phyloP scores from a whole-genome alignment of 64 coral and sea anemone genomes.

The Pocillopora verrucosa region DNA sequence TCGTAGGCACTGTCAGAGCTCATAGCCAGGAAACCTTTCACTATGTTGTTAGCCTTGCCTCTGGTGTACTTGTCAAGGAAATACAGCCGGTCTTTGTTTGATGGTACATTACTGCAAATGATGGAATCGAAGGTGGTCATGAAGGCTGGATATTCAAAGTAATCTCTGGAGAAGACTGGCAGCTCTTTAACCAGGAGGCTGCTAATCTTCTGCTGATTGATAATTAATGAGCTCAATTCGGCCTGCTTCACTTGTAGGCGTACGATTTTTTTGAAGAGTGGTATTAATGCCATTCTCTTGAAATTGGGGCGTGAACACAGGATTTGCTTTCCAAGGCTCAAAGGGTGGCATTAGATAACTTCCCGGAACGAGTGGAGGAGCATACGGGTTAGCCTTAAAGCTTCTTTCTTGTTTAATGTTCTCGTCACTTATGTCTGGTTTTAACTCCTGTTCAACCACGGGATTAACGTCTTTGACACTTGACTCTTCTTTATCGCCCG shows the following conservation, averaged over 20 bases:
- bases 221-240: background rate
- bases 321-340: too few species aligned
- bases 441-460: background rate
- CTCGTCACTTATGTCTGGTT: conserved; percentile 18
- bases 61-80: conserved; percentile 57
- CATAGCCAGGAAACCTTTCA: conserved; percentile 57
- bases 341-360: too few species aligned
- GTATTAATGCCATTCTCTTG: too few species aligned
- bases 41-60: conserved; percentile 33
- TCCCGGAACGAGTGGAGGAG: too few species aligned
- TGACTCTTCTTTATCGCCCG: background rate
- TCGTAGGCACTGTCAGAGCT: conserved; percentile 43
- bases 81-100: conserved; percentile 50
- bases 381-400: too few species aligned
- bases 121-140: conserved; percentile 50
- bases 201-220: background rate
- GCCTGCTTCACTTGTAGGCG: background rate
- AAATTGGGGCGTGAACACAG: too few species aligned
- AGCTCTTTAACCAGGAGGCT: background rate
- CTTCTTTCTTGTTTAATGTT: too few species aligned
- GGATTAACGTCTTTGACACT: background rate
- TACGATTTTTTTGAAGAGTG: too few species aligned
- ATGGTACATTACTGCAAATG: conserved; percentile 7
- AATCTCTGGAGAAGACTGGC: conserved; percentile 40
- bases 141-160: conserved; percentile 59